Conservation (phyloP, 2,888 invertebrate species). For the Calephelis perditalis region DNA sequence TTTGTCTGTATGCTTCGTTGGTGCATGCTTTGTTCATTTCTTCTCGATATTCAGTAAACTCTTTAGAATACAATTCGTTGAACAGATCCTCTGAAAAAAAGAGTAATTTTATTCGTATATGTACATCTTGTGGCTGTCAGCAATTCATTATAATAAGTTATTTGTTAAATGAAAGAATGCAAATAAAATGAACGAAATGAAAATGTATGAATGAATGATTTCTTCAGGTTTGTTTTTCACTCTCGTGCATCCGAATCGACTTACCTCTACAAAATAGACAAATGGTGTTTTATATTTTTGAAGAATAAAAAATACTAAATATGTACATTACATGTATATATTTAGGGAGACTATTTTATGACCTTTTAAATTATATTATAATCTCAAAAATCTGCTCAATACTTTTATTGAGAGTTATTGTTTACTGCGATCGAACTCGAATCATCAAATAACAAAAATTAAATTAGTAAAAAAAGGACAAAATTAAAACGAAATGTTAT, state of each 20-base stretch:
- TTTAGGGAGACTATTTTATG: too few relatives aligned
- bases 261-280: background rate
- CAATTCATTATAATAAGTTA: background rate
- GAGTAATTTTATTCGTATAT: background rate
- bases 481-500: too few relatives aligned
- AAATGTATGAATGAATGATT: background rate
- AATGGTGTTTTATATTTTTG: too few relatives aligned
- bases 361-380: too few relatives aligned
- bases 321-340: too few relatives aligned
- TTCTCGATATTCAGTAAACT: conserved; percentile 27
- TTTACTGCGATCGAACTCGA: too few relatives aligned
- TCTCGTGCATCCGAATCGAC: background rate
- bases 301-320: too few relatives aligned
- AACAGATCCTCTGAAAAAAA: conserved; percentile 13
- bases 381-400: too few relatives aligned
- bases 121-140: background rate
- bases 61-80: conserved; percentile 3
- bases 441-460: too few relatives aligned
- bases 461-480: too few relatives aligned
- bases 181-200: background rate
- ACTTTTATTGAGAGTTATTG: too few relatives aligned
- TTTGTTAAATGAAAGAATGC: background rate
- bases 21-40: conserved; percentile 42
- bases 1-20: conserved; percentile 32
- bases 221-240: background rate